Percentiles rank a stretch among this genome's conserved stretches.
phyloP scores from a whole-genome alignment of 2,888 invertebrate species.

The Antheraea yamamai region DNA sequence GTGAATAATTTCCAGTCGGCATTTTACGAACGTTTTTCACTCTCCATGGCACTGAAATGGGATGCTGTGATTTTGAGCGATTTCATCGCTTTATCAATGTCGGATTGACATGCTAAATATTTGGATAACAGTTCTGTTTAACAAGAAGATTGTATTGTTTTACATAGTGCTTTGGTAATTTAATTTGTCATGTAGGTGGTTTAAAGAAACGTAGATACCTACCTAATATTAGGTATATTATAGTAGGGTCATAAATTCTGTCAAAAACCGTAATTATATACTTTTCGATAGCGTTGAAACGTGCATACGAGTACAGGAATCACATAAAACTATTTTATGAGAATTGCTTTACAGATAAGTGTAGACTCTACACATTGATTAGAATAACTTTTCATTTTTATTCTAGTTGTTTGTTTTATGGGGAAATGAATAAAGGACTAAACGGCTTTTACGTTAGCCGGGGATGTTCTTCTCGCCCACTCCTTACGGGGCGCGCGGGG shows the following conservation, averaged over 20 bases:
- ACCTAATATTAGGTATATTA: too few species aligned
- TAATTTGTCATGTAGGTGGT: neutral
- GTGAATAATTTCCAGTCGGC: constrained; percentile 26
- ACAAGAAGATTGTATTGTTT: constrained; percentile 8
- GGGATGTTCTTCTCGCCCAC: too few species aligned
- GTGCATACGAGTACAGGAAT: too few species aligned
- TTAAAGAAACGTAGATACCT: neutral
- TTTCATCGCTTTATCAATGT: constrained; percentile 23
- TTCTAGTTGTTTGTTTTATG: too few species aligned
- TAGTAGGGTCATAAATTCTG: too few species aligned
- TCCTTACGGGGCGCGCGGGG: too few species aligned
- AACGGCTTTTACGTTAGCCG: too few species aligned
- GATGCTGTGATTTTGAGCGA: constrained; percentile 30
- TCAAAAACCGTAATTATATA: too few species aligned
- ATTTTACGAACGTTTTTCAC: constrained; percentile 33
- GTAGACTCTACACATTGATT: neutral
- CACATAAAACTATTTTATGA: neutral
- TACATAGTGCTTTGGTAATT: constrained; percentile 6
- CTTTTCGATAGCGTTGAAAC: neutral
- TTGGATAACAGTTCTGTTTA: constrained; percentile 17
- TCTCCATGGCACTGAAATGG: constrained; percentile 33
- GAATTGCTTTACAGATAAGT: neutral
- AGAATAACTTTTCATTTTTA: too few species aligned
- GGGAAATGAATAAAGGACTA: too few species aligned
- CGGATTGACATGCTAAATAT: constrained; percentile 19